Conservation (phyloP, 2,113 vertebrate species). For the Ceyx cyanopectus region DNA sequence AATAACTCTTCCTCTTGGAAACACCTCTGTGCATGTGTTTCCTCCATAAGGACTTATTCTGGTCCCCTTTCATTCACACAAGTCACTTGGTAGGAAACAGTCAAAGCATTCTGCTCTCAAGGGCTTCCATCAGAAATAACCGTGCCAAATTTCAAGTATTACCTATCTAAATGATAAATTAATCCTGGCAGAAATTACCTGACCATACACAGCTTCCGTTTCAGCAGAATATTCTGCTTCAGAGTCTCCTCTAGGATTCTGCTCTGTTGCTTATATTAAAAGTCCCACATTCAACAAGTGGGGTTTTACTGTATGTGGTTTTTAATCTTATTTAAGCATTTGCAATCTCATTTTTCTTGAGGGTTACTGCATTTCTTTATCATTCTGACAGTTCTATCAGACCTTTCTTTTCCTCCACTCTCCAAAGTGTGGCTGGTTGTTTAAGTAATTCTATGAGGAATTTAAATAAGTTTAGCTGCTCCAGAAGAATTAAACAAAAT, state of each 20-base stretch:
- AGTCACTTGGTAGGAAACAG: neutral
- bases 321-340: conserved; percentile 31
- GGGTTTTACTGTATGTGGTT: neutral
- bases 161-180: neutral
- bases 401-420: neutral
- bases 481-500: conserved; percentile 51
- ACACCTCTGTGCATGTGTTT: neutral
- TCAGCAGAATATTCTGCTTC: neutral
- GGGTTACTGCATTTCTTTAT: conserved; percentile 26
- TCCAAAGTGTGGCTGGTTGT: conserved; percentile 25
- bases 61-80: neutral
- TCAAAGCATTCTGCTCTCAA: neutral
- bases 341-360: neutral
- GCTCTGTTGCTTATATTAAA: neutral
- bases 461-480: conserved; percentile 26
- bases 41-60: neutral
- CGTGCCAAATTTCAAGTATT: neutral
- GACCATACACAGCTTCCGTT: neutral
- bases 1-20: neutral
- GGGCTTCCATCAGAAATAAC: neutral
- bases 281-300: neutral
- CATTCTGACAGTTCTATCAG: conserved; percentile 12
- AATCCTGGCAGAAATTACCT: neutral
- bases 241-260: neutral
- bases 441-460: conserved; percentile 9